A percentile compares a stretch with the other conserved stretches of the same genome.
Conservation (phyloP, 2,113 vertebrate genomes). For the Sterrhoptilus dennistouni region DNA sequence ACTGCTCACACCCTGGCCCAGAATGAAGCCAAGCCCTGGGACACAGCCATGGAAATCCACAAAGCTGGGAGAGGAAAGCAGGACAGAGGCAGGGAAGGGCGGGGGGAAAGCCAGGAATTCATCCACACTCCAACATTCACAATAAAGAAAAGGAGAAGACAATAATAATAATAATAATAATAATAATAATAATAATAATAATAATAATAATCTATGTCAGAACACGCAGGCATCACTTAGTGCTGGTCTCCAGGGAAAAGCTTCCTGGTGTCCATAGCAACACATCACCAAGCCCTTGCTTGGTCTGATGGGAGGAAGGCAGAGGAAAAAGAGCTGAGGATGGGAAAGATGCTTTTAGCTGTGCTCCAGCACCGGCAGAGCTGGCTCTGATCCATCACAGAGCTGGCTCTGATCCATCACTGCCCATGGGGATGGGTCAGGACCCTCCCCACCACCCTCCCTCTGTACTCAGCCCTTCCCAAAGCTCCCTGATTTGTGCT, state of each 20-base stretch:
- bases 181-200: background rate
- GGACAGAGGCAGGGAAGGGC: background rate
- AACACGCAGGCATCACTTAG: conserved; percentile 29
- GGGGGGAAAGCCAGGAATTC: background rate
- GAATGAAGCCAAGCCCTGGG: background rate
- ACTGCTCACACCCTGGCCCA: background rate
- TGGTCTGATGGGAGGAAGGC: background rate
- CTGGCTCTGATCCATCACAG: background rate
- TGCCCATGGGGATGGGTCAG: background rate
- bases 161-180: background rate
- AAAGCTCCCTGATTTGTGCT: background rate
- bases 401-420: background rate
- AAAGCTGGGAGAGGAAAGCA: background rate
- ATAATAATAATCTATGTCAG: background rate
- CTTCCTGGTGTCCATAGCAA: conserved; percentile 69
- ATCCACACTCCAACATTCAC: background rate
- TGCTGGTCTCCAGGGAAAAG: conserved; percentile 55
- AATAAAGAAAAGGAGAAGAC: background rate
- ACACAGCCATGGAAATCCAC: background rate
- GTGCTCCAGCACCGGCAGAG: background rate
- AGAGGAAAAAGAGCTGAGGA: background rate
- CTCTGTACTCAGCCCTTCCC: background rate
- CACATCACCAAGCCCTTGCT: conserved; percentile 6
- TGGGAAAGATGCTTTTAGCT: background rate
- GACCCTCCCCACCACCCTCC: background rate